Base-by-base conservation (phyloP, 2,113 vertebrate genomes). In the Labrus mixtus region DNA sequence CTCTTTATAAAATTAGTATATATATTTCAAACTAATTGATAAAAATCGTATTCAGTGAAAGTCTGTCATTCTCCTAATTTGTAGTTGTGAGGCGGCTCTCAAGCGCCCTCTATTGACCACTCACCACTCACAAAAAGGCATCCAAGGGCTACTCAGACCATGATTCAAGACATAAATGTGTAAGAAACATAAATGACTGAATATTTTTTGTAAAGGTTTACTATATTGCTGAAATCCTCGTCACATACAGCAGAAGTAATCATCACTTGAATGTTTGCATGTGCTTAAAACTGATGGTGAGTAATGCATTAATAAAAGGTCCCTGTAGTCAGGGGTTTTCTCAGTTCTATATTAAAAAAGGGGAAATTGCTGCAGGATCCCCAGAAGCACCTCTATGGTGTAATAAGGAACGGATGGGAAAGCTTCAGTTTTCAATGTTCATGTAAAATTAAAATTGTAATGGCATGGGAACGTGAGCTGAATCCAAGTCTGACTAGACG, bases 401-500 rank as follows among this genome's bases (percentile, higher is more conserved):
- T 53, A 53, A 58, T 68, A 72, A 77, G 55, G 25, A 76, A 72
- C 19, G 33, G 5, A 57, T 58, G 50, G 41, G 60, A 60, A 56
- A 58, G 55, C 67, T 71, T 20, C 17, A n/a, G 15, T 43, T 58
- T 73, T 59, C 53, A 67, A 36, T 60, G 50, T 63, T 70, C 66
- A 74, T 59, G 58, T 51, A 61, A 76, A 67, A 85, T 81, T 83
- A 6, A 60, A 79, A 65, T 50, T 59, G 51, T 54, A 68, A 10
- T 43, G n/a, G 25, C 12, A 37, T 25, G 16, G 64, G 60, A 68
- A 81, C 3, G 39, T 62, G 79, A 83, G 43, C 61, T 82, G 54
- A 84, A 73, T 87, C 54, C 46, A 53, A 58, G 46, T 62, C 22
- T 57, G 70, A 62, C 10, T 10, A 65, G 60, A 51, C 54, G 25